These are phyloP conservation scores for Aphidius ervi DNA, from an alignment of 1,140 invertebrate species.

Conservation along the genomic window DNA sequence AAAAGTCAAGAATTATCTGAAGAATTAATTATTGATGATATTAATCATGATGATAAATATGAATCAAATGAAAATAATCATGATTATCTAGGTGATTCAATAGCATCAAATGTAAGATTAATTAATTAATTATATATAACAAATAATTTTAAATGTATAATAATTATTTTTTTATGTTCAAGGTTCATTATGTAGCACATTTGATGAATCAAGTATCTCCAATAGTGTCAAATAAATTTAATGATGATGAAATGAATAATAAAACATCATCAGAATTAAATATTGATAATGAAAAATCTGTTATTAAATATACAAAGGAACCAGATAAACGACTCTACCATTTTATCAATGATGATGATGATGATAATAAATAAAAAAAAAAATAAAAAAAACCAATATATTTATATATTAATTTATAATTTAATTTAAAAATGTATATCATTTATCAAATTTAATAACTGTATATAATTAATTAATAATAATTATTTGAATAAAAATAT, in stretches of 20 bases:
- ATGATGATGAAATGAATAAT: conserved; percentile 7
- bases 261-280: conserved; percentile 19
- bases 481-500: no score
- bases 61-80: no score
- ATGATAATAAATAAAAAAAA: no score
- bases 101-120: no score
- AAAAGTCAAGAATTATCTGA: conserved; percentile 6
- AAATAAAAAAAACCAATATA: neutral
- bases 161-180: conserved; percentile 6
- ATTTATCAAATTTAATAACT: no score
- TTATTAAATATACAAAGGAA: conserved; percentile 23
- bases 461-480: no score
- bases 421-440: no score
- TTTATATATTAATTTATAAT: conserved; percentile 1
- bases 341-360: conserved; percentile 22
- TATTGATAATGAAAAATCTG: conserved; percentile 16
- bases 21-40: no score
- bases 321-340: conserved; percentile 25
- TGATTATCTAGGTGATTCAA: no score
- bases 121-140: no score
- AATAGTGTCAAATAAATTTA: neutral
- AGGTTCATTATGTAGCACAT: neutral
- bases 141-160: neutral
- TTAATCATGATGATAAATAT: no score
- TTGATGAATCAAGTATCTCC: neutral